Base-by-base conservation (phyloP, 2,113 vertebrate genomes). In the Merops nubicus region DNA sequence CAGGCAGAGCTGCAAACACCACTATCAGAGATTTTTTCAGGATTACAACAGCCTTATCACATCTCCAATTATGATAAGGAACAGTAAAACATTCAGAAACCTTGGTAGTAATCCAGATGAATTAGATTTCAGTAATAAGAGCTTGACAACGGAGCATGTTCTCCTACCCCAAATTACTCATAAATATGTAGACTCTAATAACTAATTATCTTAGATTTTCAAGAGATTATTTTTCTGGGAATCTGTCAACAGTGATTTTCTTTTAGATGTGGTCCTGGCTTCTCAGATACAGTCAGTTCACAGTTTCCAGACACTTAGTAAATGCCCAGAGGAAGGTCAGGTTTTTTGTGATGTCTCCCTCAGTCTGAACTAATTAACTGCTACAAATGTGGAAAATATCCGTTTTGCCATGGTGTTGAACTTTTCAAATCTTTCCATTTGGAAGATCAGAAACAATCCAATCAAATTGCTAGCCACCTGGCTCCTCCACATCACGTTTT, bases 201-300 rank as follows among this genome's bases (percentile, higher is more conserved):
- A 82, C 36, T 84, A 93, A 96, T 96, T 94, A 93, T 63, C 72
- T 68, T 79, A 62, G 69, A 85, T 94, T 97, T 92, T 91, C 57
- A 88, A 57, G 68, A 74, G 53, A 91, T 86, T 96, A 89, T 85
- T 91, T 96, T 94, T 72, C 85, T 93, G 79, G 33, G 69, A 86
- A 91, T 34, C 68, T 96, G 81, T 94, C 94, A 96, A 82, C 43
- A 88, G 29, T 2, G 8, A 91, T 93, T 94, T 93, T 79, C 78
- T 89, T 90, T 85, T 53, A 91, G 57, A 74, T 87, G 62, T 56
- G 18, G 10, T 48, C 19, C 73, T 82, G 22, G 23, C 15, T 89
- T 79, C 81, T 92, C 64, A 86, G 75, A 91, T 56, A 47, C 17
- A 84, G 80, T 70, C 65, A 82, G 62, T 69, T 92, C n/a, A 73